Percentiles rank a stretch among this genome's conserved stretches.
Conservation (phyloP, 2,113 vertebrate species). For the Zeus faber region DNA sequence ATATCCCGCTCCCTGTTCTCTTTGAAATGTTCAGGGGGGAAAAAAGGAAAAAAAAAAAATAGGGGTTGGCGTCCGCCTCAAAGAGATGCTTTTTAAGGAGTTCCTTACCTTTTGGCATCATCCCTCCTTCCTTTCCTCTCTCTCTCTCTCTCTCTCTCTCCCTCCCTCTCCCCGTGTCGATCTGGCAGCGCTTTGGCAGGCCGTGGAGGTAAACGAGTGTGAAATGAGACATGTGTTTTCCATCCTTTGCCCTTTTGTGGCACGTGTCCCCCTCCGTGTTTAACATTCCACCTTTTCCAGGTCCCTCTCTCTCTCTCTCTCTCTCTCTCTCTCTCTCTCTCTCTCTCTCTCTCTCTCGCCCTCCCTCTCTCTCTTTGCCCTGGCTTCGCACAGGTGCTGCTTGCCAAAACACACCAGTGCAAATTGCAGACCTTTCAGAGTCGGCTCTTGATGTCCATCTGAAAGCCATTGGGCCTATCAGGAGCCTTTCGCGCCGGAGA, state of each 20-base stretch:
- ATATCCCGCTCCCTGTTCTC: conserved; percentile 23
- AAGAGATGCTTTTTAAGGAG: conserved; percentile 59
- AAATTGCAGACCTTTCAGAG: conserved; percentile 62
- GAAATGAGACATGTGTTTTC: conserved; percentile 78
- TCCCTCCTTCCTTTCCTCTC: conserved; percentile 16
- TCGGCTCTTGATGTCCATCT: conserved; percentile 74
- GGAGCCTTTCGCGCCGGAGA: conserved; percentile 44
- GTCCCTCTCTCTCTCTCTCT: conserved; percentile 38
- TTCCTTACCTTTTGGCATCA: conserved; percentile 57
- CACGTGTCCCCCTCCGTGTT: conserved; percentile 65
- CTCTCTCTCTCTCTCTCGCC: too few species aligned
- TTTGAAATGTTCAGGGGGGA: conserved; percentile 57
- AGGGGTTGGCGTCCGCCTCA: conserved; percentile 62
- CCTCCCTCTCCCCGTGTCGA: too few species aligned
- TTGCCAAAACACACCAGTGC: conserved; percentile 72
- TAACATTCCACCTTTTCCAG: conserved; percentile 69
- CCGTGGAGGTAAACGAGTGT: conserved; percentile 77
- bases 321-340: background rate
- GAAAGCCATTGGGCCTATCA: conserved; percentile 72
- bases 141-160: too few species aligned
- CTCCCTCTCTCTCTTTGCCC: conserved; percentile 12
- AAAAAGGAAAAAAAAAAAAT: conserved; percentile 56
- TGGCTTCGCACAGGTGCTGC: conserved; percentile 47
- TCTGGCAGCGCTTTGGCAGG: conserved; percentile 67
- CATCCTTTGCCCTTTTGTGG: conserved; percentile 71